phyloP scores from a whole-genome alignment of 2,113 vertebrate species.

The Phoxinus phoxinus region DNA sequence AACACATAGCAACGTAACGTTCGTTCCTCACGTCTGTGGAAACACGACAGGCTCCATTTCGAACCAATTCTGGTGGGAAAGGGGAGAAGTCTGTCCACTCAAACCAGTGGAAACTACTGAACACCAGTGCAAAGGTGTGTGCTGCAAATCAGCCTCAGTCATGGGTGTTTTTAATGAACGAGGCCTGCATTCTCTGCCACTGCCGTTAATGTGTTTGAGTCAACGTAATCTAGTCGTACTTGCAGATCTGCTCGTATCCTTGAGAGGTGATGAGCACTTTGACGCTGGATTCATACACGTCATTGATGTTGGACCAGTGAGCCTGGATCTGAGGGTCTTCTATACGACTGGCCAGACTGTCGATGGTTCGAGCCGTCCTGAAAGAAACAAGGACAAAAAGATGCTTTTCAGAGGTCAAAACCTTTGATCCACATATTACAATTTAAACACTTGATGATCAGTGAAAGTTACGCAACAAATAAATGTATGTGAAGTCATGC shows the following conservation, averaged over 20 bases:
- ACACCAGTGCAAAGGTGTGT: no score
- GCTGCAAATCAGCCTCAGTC: no score
- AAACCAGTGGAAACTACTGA: no score
- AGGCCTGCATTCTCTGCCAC: neutral
- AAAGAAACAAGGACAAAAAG: neutral
- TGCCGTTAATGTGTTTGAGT: neutral
- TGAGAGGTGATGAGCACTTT: conserved; percentile 98
- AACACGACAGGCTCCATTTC: no score
- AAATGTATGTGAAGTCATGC: no score
- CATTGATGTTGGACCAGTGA: conserved; percentile 98
- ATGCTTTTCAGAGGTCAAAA: neutral
- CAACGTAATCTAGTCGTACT: conserved; percentile 78
- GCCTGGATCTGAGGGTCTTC: conserved; percentile 99
- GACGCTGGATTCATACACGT: conserved; percentile 97
- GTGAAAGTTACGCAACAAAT: neutral
- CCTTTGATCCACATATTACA: neutral
- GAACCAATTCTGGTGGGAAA: no score
- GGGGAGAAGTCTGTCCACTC: no score
- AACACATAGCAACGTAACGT: no score
- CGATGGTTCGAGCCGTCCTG: conserved; percentile 94
- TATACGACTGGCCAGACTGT: conserved; percentile 92
- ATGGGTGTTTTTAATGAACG: neutral
- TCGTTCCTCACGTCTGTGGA: no score
- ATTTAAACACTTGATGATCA: neutral
- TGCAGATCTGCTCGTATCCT: conserved; percentile 99